A percentile compares a stretch with the other conserved stretches of the same genome.
These are phyloP conservation scores for Parazoanthus atlanticus DNA, from an alignment of 92 coral and sea anemone genomes.

Conservation along the genomic window DNA sequence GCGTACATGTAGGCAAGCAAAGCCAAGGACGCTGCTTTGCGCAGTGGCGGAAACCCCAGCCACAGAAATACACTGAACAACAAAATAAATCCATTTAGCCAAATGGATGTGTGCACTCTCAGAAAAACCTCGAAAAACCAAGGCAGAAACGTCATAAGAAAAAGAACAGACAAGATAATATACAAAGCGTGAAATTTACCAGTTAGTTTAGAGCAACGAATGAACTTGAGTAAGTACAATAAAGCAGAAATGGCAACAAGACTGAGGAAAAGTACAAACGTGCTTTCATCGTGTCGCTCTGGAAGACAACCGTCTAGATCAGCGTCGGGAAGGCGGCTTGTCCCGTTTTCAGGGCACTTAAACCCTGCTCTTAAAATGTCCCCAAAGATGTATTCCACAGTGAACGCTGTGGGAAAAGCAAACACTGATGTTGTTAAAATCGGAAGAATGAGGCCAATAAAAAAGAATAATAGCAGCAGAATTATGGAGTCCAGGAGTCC, in stretches of 20 bases:
- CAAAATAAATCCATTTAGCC: slow-evolving; percentile 45
- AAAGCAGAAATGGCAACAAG: slow-evolving; percentile 34
- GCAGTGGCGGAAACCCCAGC: slow-evolving; percentile 62
- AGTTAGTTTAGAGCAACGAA: slow-evolving; percentile 3
- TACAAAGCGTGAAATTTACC: slow-evolving; percentile 27
- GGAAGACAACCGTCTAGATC: slow-evolving; percentile 20
- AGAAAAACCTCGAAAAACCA: slow-evolving; percentile 67
- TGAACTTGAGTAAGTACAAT: slow-evolving; percentile 9
- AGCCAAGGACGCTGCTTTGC: slow-evolving; percentile 56
- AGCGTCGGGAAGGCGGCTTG: slow-evolving; percentile 28
- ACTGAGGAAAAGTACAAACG: slow-evolving; percentile 18
- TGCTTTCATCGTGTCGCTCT: not conserved
- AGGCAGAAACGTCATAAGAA: slow-evolving; percentile 65
- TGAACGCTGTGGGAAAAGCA: slow-evolving; percentile 68
- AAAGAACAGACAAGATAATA: slow-evolving; percentile 32
- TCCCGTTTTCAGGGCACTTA: slow-evolving; percentile 46
- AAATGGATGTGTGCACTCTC: slow-evolving; percentile 49
- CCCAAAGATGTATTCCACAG: slow-evolving; percentile 62
- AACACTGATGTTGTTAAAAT: slow-evolving; percentile 41
- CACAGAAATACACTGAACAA: slow-evolving; percentile 51
- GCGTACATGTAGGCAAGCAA: slow-evolving; percentile 56
- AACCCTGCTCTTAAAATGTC: slow-evolving; percentile 46
- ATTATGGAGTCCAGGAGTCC: slow-evolving; percentile 58
- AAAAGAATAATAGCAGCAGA: slow-evolving; percentile 37
- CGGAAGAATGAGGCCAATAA: slow-evolving; percentile 55